Evolutionary conservation across 2,888 invertebrate genomes (phyloP), one percentile per base, ranked within the genome.

Genomic region (Megastigmus dorsalis): DNA sequence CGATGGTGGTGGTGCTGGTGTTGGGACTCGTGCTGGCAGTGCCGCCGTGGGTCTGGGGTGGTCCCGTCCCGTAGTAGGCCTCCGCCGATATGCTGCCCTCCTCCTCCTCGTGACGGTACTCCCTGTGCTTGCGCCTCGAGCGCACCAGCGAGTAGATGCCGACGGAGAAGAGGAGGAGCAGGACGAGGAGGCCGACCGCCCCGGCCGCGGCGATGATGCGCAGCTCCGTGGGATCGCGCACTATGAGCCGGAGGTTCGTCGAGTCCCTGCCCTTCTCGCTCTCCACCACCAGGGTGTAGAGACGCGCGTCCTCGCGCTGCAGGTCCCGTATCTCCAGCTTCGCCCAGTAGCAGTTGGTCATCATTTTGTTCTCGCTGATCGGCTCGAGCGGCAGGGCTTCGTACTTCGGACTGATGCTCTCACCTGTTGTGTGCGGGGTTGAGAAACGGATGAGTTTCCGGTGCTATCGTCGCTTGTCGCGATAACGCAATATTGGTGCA

Each of bases 221-320:
- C 77, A 85, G 81, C 74, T 88, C 87, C 57, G 84, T 85, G 3
- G 86, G 85, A 69, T 88, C 87, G 13, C 85, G 83, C 9, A 88
- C 84, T n/a, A 80, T 79, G 20, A 88, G 75, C 20, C 82, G 84
- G 2, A 88, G 76, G 63, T 83, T 86, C 57, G 84, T 86, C 50
- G 86, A 86, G 82, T 96, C 96, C 82, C 92, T 92, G 15, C 97
- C 96, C 63, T 94, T 91, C 84, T 95, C 95, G 85, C 97, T 97
- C 89, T 96, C 95, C 26, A 96, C 95, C 71, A 94, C 92, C 54
- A 97, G 90, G 80, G 94, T 94, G 88, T 97, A 97, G n/a, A 94
- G 93, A 15, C 96, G 90, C 0, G 95, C 94, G 85, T 97, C 97
- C 3, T 94, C 92, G n/a, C 92, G 90, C 72, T 93, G 93, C 0